A percentile compares a stretch with the other conserved stretches of the same genome.
These are phyloP conservation scores for Galbula dea DNA, from an alignment of 2,113 vertebrate genomes.

Conservation along the genomic window DNA sequence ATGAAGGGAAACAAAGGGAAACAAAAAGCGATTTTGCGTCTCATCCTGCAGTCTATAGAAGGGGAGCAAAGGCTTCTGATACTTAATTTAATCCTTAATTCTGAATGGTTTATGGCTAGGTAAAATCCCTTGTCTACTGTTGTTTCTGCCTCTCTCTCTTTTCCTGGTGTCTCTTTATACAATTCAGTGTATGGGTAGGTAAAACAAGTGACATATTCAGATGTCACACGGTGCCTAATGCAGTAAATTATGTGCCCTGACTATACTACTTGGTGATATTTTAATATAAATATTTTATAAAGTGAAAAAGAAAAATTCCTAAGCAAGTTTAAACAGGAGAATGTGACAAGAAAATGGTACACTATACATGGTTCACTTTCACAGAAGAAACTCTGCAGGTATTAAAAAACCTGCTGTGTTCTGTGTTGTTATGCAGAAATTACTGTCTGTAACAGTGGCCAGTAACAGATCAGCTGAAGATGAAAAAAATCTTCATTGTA, in stretches of 20 bases:
- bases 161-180: neutral
- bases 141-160: neutral
- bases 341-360: neutral
- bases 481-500: neutral
- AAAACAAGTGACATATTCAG: neutral
- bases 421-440: neutral
- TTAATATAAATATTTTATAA: neutral
- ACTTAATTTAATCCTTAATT: neutral
- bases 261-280: neutral
- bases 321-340: neutral
- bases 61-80: neutral
- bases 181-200: neutral
- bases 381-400: neutral
- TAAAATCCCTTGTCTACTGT: neutral
- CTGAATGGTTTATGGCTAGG: neutral
- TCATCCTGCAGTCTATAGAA: rapidly evolving
- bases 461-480: neutral
- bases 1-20: neutral
- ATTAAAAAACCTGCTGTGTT: neutral
- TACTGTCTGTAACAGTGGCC: neutral
- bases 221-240: neutral
- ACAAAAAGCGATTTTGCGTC: too few relatives aligned
- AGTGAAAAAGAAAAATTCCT: neutral
- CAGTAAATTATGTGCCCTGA: neutral
- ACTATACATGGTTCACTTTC: neutral